phyloP scores from a whole-genome alignment of 2,888 invertebrate genomes.

The Trisateles emortualis region DNA sequence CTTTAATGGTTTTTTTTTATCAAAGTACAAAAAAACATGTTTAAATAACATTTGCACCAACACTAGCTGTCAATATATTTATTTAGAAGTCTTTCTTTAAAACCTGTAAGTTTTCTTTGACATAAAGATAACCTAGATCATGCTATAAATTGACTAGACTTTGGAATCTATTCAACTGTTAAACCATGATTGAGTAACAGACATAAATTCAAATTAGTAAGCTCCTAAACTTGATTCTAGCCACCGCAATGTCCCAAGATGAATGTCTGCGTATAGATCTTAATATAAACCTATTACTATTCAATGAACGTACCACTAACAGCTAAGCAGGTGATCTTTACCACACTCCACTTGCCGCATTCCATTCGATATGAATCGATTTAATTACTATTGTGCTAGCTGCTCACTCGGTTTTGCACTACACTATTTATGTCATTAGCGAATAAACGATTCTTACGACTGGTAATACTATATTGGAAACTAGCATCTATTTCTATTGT shows the following conservation, averaged over 20 bases:
- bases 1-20: too few relatives aligned
- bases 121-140: too few relatives aligned
- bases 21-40: too few relatives aligned
- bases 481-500: too few relatives aligned
- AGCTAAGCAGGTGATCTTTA: conserved; percentile 62
- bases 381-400: conserved; percentile 49
- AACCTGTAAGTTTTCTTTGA: too few relatives aligned
- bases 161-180: neutral
- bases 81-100: too few relatives aligned
- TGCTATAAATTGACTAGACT: too few relatives aligned
- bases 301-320: conserved; percentile 35
- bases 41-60: too few relatives aligned
- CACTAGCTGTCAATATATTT: too few relatives aligned
- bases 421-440: conserved; percentile 33
- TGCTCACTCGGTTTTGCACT: conserved; percentile 41
- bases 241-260: conserved; percentile 18
- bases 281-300: conserved; percentile 32
- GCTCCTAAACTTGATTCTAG: neutral
- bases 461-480: conserved; percentile 2
- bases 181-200: neutral
- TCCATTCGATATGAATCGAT: conserved; percentile 54
- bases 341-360: conserved; percentile 65
- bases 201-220: neutral
- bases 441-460: conserved; percentile 32
- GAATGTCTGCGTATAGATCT: conserved; percentile 19